phyloP scores from a whole-genome alignment of 2,797 vertebrate genomes.

The Betta splendens region DNA sequence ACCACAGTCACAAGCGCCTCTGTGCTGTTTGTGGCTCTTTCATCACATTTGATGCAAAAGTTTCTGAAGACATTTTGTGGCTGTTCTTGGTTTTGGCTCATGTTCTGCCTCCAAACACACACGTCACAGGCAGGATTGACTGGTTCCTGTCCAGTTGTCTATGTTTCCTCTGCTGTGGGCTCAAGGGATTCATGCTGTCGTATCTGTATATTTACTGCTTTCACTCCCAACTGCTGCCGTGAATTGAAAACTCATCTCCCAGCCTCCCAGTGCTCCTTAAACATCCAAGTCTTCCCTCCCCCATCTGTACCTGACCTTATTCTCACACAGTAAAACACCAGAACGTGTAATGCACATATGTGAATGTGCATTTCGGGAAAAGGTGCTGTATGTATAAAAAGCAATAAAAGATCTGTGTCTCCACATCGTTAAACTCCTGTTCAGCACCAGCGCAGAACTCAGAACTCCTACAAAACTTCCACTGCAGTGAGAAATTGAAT shows the following conservation, averaged over 20 bases:
- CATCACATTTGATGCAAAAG: neutral
- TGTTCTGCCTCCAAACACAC: neutral
- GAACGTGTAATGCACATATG: neutral
- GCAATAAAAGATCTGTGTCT: too few species aligned
- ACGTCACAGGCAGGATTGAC: neutral
- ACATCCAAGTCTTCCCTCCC: constrained; percentile 6
- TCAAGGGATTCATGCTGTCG: constrained; percentile 19
- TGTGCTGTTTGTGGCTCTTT: too few species aligned
- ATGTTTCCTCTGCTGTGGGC: constrained; percentile 13
- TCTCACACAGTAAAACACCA: constrained; percentile 5
- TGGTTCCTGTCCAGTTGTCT: constrained; percentile 9
- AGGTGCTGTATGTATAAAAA: neutral
- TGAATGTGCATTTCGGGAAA: neutral
- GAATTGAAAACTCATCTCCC: constrained; percentile 39
- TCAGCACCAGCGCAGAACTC: too few species aligned
- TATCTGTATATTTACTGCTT: constrained; percentile 30
- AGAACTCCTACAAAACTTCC: too few species aligned
- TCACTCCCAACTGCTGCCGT: constrained; percentile 23
- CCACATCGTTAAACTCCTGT: too few species aligned
- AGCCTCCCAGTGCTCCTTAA: constrained; percentile 8
- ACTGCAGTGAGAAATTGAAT: too few species aligned
- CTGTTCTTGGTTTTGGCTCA: neutral
- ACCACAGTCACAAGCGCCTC: too few species aligned
- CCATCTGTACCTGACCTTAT: neutral
- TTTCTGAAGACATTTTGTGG: neutral